Conservation (phyloP, 2,113 vertebrate species). For the Coracopsis vasa region DNA sequence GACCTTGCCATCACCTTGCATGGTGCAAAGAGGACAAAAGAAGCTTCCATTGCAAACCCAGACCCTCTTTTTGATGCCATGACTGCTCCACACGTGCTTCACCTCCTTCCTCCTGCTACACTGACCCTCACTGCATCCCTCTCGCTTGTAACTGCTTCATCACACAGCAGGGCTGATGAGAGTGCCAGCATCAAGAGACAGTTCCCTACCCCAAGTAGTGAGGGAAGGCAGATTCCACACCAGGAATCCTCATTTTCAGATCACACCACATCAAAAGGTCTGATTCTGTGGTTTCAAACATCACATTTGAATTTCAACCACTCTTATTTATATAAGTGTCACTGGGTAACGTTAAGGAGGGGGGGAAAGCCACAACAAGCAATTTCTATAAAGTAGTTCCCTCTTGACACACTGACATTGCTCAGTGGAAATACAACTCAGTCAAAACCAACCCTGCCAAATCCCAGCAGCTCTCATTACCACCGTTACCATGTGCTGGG, state of each 20-base stretch:
- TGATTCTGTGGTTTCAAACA: background rate
- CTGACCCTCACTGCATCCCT: background rate
- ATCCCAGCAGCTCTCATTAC: background rate
- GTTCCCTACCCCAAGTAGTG: background rate
- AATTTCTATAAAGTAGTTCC: background rate
- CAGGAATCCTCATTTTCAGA: background rate
- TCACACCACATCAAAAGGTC: background rate
- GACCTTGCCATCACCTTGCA: background rate
- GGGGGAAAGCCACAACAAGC: background rate
- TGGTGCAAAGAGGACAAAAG: background rate
- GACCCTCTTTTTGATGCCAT: background rate
- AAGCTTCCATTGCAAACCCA: background rate
- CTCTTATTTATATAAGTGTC: background rate
- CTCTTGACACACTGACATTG: background rate
- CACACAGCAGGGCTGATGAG: background rate
- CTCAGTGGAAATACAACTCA: background rate
- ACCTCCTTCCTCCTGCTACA: background rate
- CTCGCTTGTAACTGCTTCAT: fast-evolving
- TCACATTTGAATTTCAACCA: background rate
- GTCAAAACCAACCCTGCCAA: background rate
- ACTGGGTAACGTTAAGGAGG: background rate
- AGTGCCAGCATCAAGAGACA: background rate
- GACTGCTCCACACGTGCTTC: fast-evolving
- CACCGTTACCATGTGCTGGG: fast-evolving
- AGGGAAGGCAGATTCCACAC: background rate